A percentile compares a stretch with the other conserved stretches of the same genome.
Conservation (phyloP, 2,113 vertebrate species). For the Notarius lentiginosus region DNA sequence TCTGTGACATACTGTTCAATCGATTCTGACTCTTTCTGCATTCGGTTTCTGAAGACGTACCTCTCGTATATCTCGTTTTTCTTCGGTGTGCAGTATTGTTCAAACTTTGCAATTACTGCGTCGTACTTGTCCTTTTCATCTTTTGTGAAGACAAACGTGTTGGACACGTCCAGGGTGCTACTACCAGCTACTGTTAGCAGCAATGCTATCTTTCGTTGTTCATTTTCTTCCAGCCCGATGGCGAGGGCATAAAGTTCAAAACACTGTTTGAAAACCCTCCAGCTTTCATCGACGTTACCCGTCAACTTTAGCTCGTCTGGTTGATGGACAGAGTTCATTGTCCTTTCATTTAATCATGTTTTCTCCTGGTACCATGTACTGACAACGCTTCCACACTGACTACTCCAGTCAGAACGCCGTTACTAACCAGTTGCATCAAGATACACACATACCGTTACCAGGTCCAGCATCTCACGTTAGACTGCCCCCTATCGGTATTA, state of each 20-base stretch:
- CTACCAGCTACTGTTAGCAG: conserved; percentile 12
- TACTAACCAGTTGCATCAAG: too few species aligned
- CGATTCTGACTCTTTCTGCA: conserved; percentile 17
- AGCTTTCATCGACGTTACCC: not conserved
- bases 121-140: not conserved
- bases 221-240: not conserved
- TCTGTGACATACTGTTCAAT: conserved; percentile 43
- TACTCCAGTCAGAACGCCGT: too few species aligned
- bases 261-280: conserved; percentile 4
- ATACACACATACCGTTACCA: too few species aligned
- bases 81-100: not conserved
- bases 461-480: too few species aligned
- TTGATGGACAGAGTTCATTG: not conserved
- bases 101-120: too few species aligned
- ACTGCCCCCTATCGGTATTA: too few species aligned
- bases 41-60: conserved; percentile 2
- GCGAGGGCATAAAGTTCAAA: not conserved
- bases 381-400: too few species aligned
- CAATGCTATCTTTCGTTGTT: conserved; percentile 11
- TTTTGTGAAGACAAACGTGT: not conserved
- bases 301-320: not conserved
- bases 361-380: not conserved
- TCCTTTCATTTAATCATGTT: too few species aligned
- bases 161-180: not conserved
- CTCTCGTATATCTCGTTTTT: not conserved